Evolutionary conservation across 2,797 vertebrate genomes (phyloP).

Genomic region (Lacerta agilis): DNA sequence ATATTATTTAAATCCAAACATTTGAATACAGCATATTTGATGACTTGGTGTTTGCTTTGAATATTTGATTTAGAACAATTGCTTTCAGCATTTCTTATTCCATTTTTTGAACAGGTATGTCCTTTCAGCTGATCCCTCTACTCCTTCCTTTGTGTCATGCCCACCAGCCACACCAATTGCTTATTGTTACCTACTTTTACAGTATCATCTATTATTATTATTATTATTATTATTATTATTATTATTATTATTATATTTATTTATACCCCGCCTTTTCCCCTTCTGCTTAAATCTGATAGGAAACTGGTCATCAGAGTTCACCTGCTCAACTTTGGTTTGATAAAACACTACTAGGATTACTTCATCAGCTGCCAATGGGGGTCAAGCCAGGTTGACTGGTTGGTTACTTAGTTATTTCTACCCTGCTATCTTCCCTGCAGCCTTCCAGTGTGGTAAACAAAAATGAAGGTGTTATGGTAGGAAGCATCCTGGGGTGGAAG

Average conservation of each 20-base stretch:
- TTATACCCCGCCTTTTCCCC: no score
- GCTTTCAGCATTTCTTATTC: neutral
- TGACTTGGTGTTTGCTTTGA: neutral
- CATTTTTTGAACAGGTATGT: neutral
- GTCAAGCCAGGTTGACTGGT: neutral
- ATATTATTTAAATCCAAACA: conserved; percentile 19
- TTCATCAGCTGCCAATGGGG: neutral
- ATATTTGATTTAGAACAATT: conserved; percentile 21
- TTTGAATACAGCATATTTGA: conserved; percentile 18
- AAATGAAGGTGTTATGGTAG: neutral
- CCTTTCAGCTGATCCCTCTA: neutral
- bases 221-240: no score
- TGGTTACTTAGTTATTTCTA: neutral
- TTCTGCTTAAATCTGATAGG: neutral
- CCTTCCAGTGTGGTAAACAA: neutral
- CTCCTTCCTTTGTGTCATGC: neutral
- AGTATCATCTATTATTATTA: neutral
- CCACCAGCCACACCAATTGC: neutral
- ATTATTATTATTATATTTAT: no score
- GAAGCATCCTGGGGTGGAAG: neutral
- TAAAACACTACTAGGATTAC: neutral
- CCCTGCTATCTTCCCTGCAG: neutral
- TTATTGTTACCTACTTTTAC: neutral
- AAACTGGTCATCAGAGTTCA: neutral
- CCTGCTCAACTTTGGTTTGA: neutral